Conservation (phyloP, 23 tunicate genomes). For the Ascidia mentula region DNA sequence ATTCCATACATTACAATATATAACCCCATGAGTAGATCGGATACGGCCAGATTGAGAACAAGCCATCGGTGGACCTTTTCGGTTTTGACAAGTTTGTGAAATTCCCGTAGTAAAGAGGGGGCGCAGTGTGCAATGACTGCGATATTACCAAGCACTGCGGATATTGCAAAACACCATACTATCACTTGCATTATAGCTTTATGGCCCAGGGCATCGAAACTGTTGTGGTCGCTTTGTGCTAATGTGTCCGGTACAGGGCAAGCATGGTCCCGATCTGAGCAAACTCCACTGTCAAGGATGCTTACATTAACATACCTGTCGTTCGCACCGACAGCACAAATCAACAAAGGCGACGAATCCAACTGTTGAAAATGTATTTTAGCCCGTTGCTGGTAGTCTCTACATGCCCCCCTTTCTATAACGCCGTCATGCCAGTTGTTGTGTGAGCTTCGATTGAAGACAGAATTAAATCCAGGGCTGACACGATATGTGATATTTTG, state of each 20-base stretch:
- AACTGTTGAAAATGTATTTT: not conserved
- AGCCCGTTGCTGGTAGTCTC: not conserved
- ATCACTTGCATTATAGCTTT: not conserved
- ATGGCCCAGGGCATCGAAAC: conserved; percentile 15
- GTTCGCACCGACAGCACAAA: not conserved
- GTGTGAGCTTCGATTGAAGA: not conserved
- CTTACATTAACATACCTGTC: not conserved
- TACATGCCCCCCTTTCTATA: not conserved
- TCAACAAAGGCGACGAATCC: not conserved
- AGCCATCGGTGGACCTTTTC: conserved; percentile 28
- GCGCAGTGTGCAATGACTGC: conserved; percentile 15
- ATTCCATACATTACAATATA: conserved; percentile 19
- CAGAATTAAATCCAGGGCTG: not conserved
- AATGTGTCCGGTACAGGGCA: conserved; percentile 1
- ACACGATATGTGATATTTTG: not conserved
- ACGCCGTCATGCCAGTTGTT: not conserved
- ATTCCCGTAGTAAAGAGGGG: not conserved
- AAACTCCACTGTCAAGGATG: not conserved
- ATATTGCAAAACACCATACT: conserved; percentile 23
- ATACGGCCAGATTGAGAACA: conserved; percentile 19
- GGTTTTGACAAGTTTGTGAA: not conserved
- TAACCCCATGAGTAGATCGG: conserved; percentile 31
- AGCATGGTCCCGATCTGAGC: not conserved
- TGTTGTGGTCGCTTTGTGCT: not conserved
- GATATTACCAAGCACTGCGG: conserved; percentile 25